phyloP scores from a whole-genome alignment of 2,113 vertebrate species.

The Mesembrinibis cayennensis region DNA sequence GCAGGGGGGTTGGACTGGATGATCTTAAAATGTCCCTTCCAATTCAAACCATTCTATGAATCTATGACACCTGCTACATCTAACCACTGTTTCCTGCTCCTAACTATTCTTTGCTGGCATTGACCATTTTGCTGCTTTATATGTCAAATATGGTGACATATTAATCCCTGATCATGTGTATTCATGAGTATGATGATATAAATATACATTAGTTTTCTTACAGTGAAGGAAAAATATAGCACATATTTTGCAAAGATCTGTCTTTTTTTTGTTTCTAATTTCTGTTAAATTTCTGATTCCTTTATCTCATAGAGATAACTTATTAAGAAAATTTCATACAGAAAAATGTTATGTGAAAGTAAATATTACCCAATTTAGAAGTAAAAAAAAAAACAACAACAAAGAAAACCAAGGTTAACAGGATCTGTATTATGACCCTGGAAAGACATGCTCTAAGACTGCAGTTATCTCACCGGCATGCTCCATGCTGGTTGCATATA shows the following conservation, averaged over 20 bases:
- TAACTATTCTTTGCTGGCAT: background rate
- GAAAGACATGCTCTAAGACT: background rate
- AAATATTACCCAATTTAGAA: background rate
- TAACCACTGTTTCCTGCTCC: background rate
- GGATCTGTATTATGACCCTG: background rate
- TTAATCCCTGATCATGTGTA: background rate
- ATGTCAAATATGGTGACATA: background rate
- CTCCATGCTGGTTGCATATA: conserved; percentile 4
- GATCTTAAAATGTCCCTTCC: background rate
- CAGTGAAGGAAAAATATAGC: background rate
- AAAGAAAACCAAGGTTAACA: background rate
- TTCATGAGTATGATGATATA: background rate
- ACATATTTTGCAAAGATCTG: background rate
- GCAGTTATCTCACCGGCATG: background rate
- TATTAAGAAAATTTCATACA: background rate
- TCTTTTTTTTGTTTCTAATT: background rate
- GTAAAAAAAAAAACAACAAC: background rate
- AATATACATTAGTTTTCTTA: background rate
- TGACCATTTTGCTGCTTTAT: background rate
- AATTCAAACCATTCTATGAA: background rate
- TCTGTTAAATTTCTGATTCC: background rate
- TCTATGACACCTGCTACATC: background rate
- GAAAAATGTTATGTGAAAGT: background rate
- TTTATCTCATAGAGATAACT: background rate
- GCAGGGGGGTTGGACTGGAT: background rate